Percentiles rank a stretch among this genome's conserved stretches.
These are phyloP conservation scores for Guaruba guarouba DNA, from an alignment of 2,113 vertebrate species.

Conservation along the genomic window DNA sequence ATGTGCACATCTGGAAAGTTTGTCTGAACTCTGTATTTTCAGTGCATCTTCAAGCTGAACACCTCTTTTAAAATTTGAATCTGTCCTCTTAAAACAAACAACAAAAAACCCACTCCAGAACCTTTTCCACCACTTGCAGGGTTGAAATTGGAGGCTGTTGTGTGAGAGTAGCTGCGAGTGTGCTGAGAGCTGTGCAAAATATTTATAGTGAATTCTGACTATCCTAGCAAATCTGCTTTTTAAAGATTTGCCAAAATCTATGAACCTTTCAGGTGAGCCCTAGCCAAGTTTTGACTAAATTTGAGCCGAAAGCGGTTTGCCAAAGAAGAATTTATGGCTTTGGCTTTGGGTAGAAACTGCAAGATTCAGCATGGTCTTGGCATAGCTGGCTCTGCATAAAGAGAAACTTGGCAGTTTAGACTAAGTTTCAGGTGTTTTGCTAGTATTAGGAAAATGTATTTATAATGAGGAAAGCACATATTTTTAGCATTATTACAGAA, in stretches of 20 bases:
- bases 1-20: neutral
- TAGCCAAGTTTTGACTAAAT: conserved; percentile 20
- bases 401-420: neutral
- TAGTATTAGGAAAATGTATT: neutral
- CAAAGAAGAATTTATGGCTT: conserved; percentile 24
- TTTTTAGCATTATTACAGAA: neutral
- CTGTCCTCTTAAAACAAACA: neutral
- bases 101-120: neutral
- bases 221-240: conserved; percentile 2
- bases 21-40: neutral
- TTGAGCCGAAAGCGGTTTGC: neutral
- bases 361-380: conserved; percentile 14
- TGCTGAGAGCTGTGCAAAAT: neutral
- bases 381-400: neutral
- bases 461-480: neutral
- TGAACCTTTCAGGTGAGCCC: neutral
- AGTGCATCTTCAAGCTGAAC: neutral
- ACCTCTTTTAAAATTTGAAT: neutral
- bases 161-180: neutral
- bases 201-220: neutral
- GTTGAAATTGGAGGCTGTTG: neutral
- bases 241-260: neutral
- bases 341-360: neutral
- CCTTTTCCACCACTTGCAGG: neutral
- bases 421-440: neutral